A percentile compares a stretch with the other conserved stretches of the same genome.
phyloP scores from a whole-genome alignment of 1,140 invertebrate species.

The Drosophila novamexicana region DNA sequence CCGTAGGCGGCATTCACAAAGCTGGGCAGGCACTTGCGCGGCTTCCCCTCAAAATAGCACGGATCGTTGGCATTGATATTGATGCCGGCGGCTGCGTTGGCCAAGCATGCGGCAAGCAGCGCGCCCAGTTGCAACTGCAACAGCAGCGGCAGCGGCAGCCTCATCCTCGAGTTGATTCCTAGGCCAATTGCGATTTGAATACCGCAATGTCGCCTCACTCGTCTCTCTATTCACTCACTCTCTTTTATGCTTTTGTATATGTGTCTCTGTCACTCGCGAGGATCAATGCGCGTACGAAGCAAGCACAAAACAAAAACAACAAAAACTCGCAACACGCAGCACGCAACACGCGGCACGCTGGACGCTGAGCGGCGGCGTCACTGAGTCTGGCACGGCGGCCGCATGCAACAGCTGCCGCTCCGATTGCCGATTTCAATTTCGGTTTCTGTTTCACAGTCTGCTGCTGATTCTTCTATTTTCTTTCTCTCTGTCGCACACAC shows the following conservation, averaged over 20 bases:
- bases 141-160: constrained; percentile 1
- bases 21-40: constrained; percentile 96
- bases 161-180: constrained; percentile 34
- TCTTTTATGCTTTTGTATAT: constrained; percentile 12
- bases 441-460: constrained; percentile 9
- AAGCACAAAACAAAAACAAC: constrained; percentile 65
- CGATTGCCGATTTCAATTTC: constrained; percentile 29
- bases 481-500: neutral
- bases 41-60: constrained; percentile 95
- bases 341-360: constrained; percentile 38
- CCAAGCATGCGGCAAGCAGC: constrained; percentile 17
- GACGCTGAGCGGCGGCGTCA: constrained; percentile 68
- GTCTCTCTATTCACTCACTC: constrained; percentile 9
- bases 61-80: constrained; percentile 87
- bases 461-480: constrained; percentile 3
- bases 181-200: neutral
- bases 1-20: constrained; percentile 99
- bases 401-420: constrained; percentile 75
- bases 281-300: constrained; percentile 46
- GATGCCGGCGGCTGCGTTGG: constrained; percentile 24
- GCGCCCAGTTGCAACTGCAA: constrained; percentile 30
- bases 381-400: constrained; percentile 65
- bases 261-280: constrained; percentile 52
- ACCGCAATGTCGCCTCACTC: neutral
- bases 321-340: constrained; percentile 39